These are phyloP conservation scores for Microhierax caerulescens DNA, from an alignment of 2,797 vertebrate species.

Conservation along the genomic window DNA sequence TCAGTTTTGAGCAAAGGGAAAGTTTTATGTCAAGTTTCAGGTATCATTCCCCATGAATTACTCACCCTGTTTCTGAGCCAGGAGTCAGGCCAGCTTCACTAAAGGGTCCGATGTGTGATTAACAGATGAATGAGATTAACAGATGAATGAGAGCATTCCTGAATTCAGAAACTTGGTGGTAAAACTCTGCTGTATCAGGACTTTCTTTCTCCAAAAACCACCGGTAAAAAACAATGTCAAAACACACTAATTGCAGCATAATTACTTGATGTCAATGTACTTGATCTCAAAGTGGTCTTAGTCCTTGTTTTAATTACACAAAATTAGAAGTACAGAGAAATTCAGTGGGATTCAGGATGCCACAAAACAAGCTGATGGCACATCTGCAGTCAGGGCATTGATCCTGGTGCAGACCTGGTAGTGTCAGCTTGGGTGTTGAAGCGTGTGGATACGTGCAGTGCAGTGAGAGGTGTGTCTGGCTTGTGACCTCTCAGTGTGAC, in stretches of 20 bases:
- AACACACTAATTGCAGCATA: not conserved
- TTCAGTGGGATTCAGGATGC: not conserved
- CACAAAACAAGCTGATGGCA: not conserved
- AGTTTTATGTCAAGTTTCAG: not conserved
- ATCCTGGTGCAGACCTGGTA: fast-evolving
- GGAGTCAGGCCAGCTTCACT: not conserved
- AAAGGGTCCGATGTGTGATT: not conserved
- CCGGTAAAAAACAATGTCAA: not conserved
- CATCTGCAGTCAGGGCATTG: not conserved
- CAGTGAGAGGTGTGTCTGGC: not conserved
- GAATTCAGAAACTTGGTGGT: not conserved
- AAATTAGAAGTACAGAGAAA: not conserved
- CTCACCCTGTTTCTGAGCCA: not conserved
- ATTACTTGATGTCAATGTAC: not conserved
- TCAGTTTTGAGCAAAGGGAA: not conserved
- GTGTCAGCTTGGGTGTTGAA: not conserved
- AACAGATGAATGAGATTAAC: not conserved
- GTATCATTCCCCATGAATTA: not conserved
- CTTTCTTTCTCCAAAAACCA: not conserved
- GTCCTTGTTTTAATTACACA: not conserved
- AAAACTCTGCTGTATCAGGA: not conserved
- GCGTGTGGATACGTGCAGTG: fast-evolving
- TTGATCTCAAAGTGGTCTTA: not conserved
- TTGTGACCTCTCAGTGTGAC: not conserved
- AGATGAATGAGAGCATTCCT: not conserved